Conservation (phyloP, 2,888 invertebrate species). For the Chloroclystis v-ata region DNA sequence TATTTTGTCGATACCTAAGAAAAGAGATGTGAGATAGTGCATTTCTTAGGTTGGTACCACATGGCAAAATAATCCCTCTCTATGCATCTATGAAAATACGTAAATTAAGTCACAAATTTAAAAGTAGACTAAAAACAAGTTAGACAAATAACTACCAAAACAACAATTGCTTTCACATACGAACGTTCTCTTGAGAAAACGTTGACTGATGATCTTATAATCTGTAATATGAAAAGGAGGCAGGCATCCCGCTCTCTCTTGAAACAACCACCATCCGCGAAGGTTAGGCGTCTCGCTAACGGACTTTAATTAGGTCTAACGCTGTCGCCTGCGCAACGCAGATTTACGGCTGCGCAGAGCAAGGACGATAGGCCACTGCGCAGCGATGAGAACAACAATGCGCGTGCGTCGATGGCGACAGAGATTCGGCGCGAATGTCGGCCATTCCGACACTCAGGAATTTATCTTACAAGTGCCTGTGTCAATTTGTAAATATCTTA, state of each 20-base stretch:
- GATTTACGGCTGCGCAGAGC: constrained; percentile 45
- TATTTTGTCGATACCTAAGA: too few relatives aligned
- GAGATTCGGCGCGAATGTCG: constrained; percentile 1
- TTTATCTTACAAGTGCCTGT: constrained; percentile 4
- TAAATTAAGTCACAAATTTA: too few relatives aligned
- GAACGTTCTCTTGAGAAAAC: too few relatives aligned
- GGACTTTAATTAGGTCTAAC: constrained; percentile 60
- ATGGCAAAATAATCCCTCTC: too few relatives aligned
- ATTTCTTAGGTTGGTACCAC: too few relatives aligned
- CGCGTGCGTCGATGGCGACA: constrained; percentile 1
- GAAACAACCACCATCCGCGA: constrained; percentile 13
- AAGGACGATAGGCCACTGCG: constrained; percentile 26
- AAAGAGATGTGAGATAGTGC: too few relatives aligned
- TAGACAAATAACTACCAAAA: too few relatives aligned
- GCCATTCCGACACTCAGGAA: constrained; percentile 1
- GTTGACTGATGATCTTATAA: too few relatives aligned
- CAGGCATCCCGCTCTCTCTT: constrained; percentile 11
- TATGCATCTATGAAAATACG: too few relatives aligned
- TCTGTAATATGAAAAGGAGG: too few relatives aligned
- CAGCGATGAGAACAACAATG: constrained; percentile 16
- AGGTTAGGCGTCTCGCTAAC: constrained; percentile 46
- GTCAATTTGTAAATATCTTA: constrained; percentile 5
- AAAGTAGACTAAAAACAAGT: too few relatives aligned
- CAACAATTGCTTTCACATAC: too few relatives aligned
- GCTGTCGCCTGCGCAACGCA: constrained; percentile 39